These are phyloP conservation scores for Drosophila lutescens DNA, from an alignment of 2,888 invertebrate genomes.

Conservation along the genomic window DNA sequence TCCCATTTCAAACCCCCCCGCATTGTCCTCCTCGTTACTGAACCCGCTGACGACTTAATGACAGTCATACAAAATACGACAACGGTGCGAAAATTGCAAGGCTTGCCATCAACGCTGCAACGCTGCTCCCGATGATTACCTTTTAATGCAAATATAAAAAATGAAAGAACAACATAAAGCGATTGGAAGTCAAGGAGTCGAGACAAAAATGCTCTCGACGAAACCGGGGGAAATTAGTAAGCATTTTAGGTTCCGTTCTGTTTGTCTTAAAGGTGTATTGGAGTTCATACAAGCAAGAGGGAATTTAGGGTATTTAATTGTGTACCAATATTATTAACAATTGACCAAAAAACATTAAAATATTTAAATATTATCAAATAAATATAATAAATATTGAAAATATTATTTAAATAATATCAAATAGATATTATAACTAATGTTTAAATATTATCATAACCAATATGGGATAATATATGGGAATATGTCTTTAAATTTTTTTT, in stretches of 20 bases:
- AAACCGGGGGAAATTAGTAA: neutral
- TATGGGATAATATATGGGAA: no score
- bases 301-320: no score
- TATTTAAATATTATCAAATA: no score
- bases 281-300: no score
- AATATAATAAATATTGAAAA: no score
- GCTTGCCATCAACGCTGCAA: conserved; percentile 40
- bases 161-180: conserved; percentile 38
- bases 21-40: conserved; percentile 38
- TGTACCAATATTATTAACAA: no score
- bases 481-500: no score
- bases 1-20: neutral
- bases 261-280: neutral
- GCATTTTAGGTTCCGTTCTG: neutral
- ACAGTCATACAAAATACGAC: conserved; percentile 80
- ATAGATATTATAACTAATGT: no score
- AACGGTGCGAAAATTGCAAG: conserved; percentile 79
- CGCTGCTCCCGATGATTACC: conserved; percentile 74
- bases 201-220: conserved; percentile 6
- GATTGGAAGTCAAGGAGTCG: conserved; percentile 3
- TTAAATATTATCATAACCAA: no score
- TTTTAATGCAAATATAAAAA: conserved; percentile 74
- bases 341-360: no score
- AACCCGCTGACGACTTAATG: conserved; percentile 79
- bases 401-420: no score